These are phyloP conservation scores for Cottus gobio DNA, from an alignment of 2,113 vertebrate genomes.

Conservation along the genomic window DNA sequence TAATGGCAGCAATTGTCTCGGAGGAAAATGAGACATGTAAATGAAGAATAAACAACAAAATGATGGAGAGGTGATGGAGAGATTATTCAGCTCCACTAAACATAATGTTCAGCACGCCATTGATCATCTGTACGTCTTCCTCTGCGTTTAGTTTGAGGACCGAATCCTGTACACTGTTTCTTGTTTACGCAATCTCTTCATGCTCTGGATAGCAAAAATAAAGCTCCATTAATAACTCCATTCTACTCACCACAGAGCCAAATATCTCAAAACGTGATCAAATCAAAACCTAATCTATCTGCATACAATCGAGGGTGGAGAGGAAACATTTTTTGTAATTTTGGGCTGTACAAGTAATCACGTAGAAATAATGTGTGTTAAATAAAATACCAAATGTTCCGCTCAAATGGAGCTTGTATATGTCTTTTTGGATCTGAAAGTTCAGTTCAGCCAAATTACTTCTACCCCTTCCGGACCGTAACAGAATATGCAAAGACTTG, in stretches of 20 bases:
- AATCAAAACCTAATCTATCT: not conserved
- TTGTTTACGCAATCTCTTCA: not conserved
- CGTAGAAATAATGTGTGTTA: too few species aligned
- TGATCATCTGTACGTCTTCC: not conserved
- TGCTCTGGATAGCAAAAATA: not conserved
- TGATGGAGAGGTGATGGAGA: not conserved
- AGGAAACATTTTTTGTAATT: too few species aligned
- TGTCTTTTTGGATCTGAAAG: too few species aligned
- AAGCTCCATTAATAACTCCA: not conserved
- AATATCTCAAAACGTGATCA: not conserved
- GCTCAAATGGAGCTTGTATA: too few species aligned
- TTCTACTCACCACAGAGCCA: not conserved
- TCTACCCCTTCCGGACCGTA: too few species aligned
- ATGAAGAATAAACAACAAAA: conserved; percentile 40
- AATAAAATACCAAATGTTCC: too few species aligned
- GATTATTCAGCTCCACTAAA: conserved; percentile 10
- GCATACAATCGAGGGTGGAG: too few species aligned
- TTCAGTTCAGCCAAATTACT: too few species aligned
- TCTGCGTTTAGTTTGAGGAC: not conserved
- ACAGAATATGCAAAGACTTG: too few species aligned
- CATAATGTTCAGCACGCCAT: not conserved
- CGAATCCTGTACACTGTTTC: not conserved
- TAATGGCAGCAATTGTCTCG: conserved; percentile 39
- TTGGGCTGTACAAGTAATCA: too few species aligned
- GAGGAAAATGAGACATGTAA: conserved; percentile 45